Evolutionary conservation across 2,888 invertebrate species (phyloP), one percentile per base, ranked within the genome.

Genomic region (Alentia gelatinosa): DNA sequence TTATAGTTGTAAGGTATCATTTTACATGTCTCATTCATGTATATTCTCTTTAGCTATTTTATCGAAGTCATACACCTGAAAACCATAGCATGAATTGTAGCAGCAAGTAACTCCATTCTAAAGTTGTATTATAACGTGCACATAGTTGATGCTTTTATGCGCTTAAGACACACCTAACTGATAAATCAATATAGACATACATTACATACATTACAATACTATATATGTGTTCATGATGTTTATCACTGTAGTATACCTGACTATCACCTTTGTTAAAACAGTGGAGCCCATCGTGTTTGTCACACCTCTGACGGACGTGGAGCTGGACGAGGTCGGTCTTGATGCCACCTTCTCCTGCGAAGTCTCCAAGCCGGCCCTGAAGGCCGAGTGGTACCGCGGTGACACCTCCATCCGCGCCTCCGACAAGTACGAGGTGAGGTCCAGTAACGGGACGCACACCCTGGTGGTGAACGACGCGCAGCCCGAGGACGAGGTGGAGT

Each of bases 321-420:
- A 94, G 30, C 94, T 95, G 0, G 94, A 93, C 19, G 94, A 94
- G 89, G 93, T 95, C 23, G 92, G 94, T 50, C 92, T 94, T 35
- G 94, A 93, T 9, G 94, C 94, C 26, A 93, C 93, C 19, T 94
- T 99, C 93, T 97, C 97, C 5, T 98, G 98, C 19, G 98, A 98
- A 96, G 96, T 99, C 88, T 98, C 98, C 0, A 97, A 97, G 93
- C 97, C 97, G 91, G 97, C 97, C 93, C 97, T 97, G 19, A 97
- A 97, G 92, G 98, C 98, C 0, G 97, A 97, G 90, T 98, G 98
- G 98, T 97, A 97, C 93, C 97, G 96, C 97, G 89, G 83, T n/a
- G 91, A 91, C 50, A 92, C 92, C 50, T 74, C 89, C 47, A 89
- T 93, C 68, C 84, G 47, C 9, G 74, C 83, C 15, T 83, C 56